Base-by-base conservation (phyloP, 2,888 invertebrate species). In the Athrips mouffetella region DNA sequence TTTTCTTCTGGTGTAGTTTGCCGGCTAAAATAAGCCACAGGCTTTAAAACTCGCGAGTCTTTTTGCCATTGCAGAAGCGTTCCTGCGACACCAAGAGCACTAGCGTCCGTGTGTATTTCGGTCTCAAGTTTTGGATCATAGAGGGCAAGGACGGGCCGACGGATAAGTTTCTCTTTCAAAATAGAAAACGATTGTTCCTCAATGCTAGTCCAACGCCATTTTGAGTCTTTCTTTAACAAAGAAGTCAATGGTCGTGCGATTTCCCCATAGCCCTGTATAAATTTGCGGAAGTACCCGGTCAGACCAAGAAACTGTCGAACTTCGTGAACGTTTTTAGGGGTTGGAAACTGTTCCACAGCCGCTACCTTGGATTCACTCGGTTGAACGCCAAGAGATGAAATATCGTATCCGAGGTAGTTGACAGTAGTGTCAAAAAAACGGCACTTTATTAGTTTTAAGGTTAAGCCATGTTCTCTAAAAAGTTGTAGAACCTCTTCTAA, bases 21-120 rank as follows among this genome's bases (percentile, higher is more conserved):
- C n/a, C n/a, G n/a, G n/a, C n/a, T n/a, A n/a, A n/a, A n/a, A n/a
- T n/a, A n/a, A n/a, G n/a, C n/a, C n/a, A n/a, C n/a, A n/a, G n/a
- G n/a, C n/a, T n/a, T n/a, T n/a, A n/a, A n/a, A n/a, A n/a, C n/a
- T n/a, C n/a, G n/a, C n/a, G n/a, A n/a, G n/a, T n/a, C n/a, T n/a
- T n/a, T n/a, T n/a, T n/a, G n/a, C n/a, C n/a, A n/a, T n/a, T 58
- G 67, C 55, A 73, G n/a, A 3, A 71, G 37, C 6, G 67, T 59
- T 2, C 63, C 62, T 11, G 67, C 71, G 37, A 64, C 55, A 0
- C 72, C 71, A 1, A 53, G 4, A 2, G 50, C 20, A 47, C 64
- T 65, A n/a, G n/a, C n/a, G n/a, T n/a, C n/a, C n/a, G n/a, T n/a
- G n/a, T n/a, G n/a, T n/a, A n/a, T n/a, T n/a, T n/a, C n/a, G n/a